Base-by-base conservation (phyloP, 1,140 invertebrate species). In the Chrysomallon squamiferum region DNA sequence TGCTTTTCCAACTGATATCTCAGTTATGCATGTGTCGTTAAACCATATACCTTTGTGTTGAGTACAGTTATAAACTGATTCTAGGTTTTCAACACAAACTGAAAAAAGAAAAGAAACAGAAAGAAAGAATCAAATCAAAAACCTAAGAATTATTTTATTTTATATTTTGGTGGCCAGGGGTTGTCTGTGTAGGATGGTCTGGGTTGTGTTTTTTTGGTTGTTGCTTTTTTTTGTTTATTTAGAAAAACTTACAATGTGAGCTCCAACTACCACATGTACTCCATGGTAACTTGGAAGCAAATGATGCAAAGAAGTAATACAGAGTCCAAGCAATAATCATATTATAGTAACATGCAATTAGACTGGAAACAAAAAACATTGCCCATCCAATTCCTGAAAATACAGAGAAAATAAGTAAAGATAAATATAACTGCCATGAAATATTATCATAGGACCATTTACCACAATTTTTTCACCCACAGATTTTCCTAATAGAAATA, bases 281-380 rank as follows among this genome's bases (percentile, higher is more conserved):
- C 96, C 96, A 98, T 0, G 96, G 96, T n/a, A 98, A 87, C 78
- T 92, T 64, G 9, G 69, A 52, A 20, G 75, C 66, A 47, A 84
- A 82, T 1, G 86, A 87, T 1, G 77, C 82, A 71, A 91, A 74
- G 93, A 90, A 86, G 68, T 97, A 98, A 85, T 97, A 98, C 6
- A 98, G 90, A 0, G 95, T 95, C 93, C 95, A 98, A n/a, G 95
- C 94, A 59, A 98, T 95, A 78, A 98, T 95, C 2, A 96, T 96
- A 86, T 98, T 98, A 88, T 98, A 98, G 85, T 97, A 98, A 90
- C 97, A 95, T 47, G 94, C 95, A 90, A 97, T 96, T 87, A 97
- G 96, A 68, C 96, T 90, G 78, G 96, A 95, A 73, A 98, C 94
- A 65, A 97, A 89, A 49, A 95, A 95, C 73, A 98, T 96, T 7